Percentiles rank a stretch among this genome's conserved stretches.
These are phyloP conservation scores for Nomada flava DNA, from an alignment of 2,888 invertebrate genomes.

Conservation along the genomic window DNA sequence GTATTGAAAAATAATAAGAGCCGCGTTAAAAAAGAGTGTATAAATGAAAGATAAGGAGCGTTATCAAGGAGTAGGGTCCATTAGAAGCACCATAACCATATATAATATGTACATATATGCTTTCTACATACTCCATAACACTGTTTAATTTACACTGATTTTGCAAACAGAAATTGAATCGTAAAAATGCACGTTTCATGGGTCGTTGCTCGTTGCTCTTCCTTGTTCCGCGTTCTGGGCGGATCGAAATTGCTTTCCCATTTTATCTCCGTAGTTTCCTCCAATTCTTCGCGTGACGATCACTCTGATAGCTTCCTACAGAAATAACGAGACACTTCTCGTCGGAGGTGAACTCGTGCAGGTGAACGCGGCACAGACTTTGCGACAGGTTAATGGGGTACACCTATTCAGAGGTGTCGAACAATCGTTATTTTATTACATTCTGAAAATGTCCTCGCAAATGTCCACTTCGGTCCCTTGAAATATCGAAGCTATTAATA, in stretches of 20 bases:
- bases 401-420: too few relatives aligned
- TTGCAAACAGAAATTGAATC: slow-evolving; percentile 3
- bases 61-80: too few relatives aligned
- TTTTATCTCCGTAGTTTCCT: slow-evolving; percentile 18
- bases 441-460: too few relatives aligned
- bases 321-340: slow-evolving; percentile 3
- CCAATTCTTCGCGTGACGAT: not conserved
- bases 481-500: too few relatives aligned
- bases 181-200: slow-evolving; percentile 23
- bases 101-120: not conserved
- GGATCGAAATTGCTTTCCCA: not conserved
- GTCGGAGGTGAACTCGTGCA: not conserved
- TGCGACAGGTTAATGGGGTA: slow-evolving; percentile 16
- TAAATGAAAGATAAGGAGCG: not conserved
- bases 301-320: not conserved
- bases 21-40: not conserved
- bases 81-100: not conserved
- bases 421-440: too few relatives aligned
- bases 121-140: not conserved
- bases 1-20: not conserved
- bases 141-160: slow-evolving; percentile 3
- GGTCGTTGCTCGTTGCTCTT: slow-evolving; percentile 35
- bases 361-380: slow-evolving; percentile 18
- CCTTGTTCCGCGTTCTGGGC: slow-evolving; percentile 24
- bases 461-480: too few relatives aligned